Conservation (phyloP, 2,113 vertebrate genomes). For the Nibea coibor region DNA sequence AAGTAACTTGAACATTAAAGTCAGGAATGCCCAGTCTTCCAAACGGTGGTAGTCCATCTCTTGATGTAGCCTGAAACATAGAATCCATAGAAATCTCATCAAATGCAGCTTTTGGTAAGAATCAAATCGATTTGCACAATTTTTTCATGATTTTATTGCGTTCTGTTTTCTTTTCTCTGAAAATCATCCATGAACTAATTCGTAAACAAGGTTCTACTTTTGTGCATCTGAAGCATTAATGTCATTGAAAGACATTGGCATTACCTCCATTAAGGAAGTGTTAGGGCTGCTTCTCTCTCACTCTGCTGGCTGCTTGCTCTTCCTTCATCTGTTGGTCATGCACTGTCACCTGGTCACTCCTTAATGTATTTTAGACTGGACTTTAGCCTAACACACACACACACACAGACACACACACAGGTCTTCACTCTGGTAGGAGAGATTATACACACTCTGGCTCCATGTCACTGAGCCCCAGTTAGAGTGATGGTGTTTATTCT, state of each 20-base stretch:
- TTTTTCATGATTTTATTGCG: background rate
- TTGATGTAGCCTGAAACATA: background rate
- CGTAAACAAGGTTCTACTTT: constrained; percentile 19
- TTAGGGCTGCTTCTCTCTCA: background rate
- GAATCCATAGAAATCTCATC: background rate
- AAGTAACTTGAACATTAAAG: background rate
- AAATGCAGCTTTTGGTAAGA: background rate
- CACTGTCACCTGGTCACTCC: constrained; percentile 16
- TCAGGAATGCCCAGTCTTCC: background rate
- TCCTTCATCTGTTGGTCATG: constrained; percentile 11
- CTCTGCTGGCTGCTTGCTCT: background rate
- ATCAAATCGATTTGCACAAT: background rate
- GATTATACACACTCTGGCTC: constrained; percentile 18
- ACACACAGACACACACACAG: no score
- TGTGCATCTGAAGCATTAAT: constrained; percentile 12
- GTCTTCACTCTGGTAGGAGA: background rate
- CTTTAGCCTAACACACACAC: background rate
- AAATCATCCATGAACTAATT: constrained; percentile 1
- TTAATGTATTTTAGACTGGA: background rate
- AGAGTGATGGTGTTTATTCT: constrained; percentile 47
- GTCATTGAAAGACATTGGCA: constrained; percentile 18
- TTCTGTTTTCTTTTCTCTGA: background rate
- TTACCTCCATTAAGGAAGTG: constrained; percentile 10
- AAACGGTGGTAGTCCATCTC: background rate
- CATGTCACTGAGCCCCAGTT: constrained; percentile 17